Percentiles rank a stretch among this genome's conserved stretches.
Evolutionary conservation across 1,140 invertebrate genomes (phyloP).

Genomic region (Cepaea nemoralis): DNA sequence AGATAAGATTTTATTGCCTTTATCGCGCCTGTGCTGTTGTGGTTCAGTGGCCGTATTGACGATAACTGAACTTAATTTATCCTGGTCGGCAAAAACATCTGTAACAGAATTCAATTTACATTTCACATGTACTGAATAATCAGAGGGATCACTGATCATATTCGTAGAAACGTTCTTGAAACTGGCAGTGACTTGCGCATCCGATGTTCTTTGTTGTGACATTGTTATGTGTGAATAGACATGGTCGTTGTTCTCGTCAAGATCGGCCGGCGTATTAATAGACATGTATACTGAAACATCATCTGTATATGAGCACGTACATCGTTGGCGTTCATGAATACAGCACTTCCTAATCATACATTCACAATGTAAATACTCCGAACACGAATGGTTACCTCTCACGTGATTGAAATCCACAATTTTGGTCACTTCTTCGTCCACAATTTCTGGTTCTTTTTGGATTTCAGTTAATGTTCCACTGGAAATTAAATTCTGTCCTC

Average conservation of each 20-base stretch:
- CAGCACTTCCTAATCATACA: neutral
- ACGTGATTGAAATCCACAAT: neutral
- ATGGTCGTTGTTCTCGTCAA: neutral
- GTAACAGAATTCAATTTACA: no score
- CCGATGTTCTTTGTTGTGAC: neutral
- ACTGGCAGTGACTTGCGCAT: no score
- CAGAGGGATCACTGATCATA: no score
- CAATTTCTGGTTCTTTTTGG: neutral
- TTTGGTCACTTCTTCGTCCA: neutral
- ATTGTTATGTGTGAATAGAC: neutral
- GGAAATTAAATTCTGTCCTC: neutral
- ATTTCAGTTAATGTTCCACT: neutral
- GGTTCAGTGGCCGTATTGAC: no score
- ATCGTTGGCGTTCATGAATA: neutral
- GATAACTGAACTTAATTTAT: no score
- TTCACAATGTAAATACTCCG: neutral
- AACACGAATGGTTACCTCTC: neutral
- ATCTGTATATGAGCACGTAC: neutral
- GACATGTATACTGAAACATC: neutral
- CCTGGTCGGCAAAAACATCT: no score
- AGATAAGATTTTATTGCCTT: no score
- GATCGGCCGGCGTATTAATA: neutral
- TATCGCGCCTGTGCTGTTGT: no score
- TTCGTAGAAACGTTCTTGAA: no score
- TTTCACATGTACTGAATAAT: no score